Evolutionary conservation across 2,888 invertebrate genomes (phyloP), one percentile per base, ranked within the genome.

Genomic region (Smittia sp.): DNA sequence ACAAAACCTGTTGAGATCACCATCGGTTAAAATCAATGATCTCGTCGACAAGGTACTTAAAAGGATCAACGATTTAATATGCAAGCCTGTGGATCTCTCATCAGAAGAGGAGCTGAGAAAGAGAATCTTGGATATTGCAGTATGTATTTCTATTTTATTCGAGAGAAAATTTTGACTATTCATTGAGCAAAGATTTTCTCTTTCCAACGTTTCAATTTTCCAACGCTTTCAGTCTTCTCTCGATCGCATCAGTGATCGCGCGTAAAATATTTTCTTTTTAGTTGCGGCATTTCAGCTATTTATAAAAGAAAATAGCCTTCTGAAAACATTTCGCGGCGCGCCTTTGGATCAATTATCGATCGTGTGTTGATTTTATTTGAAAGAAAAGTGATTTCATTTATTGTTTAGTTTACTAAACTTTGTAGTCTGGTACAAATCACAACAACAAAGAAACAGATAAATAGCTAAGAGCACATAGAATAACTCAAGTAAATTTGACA

Each of bases 61-160:
- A 46, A 80, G 83, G 74, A 80, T 81, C 52, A 81, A 80, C 74
- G 81, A 81, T 75, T 76, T 83, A 18, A 79, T 81, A 22, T 81
- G 81, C 22, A 81, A 80, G 72, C 80, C 81, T 18, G 77, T 81
- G 1, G 79, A 83, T 76, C 76, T 77, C 0, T 78, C 77, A 75
- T 80, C 80, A 1, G 76, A 78, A 72, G 77, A 77, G n/a, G 81
- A 80, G 24, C 76, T 83, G 73, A 79, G 80, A 75, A 79, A 79
- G 68, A 78, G 82, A 54, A 77, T 81, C 67, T 77, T 79, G 39
- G 82, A 83, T 75, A 81, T 82, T 73, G 80, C 79, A 77, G 82
- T 82, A 77, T 81, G 83, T 80, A 15, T 9, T 24, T 9, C 27
- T 63, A 7, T 46, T 46, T 46, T 46, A 46, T n/a, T n/a, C 58